Evolutionary conservation across 2,888 invertebrate genomes (phyloP).

Genomic region (Allophyes oxyacanthae): DNA sequence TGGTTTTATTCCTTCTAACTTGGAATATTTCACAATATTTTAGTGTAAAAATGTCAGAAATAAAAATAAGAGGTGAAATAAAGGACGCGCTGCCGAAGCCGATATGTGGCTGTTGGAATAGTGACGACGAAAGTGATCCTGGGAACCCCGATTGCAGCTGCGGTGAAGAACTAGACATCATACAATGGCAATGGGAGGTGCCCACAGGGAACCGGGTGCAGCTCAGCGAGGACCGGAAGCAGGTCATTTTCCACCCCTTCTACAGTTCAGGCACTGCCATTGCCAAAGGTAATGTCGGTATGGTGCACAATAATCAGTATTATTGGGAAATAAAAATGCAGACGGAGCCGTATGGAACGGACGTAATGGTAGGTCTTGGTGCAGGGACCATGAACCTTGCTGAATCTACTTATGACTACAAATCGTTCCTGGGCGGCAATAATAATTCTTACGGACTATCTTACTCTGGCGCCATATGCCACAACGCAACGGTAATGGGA

Average conservation of each 20-base stretch:
- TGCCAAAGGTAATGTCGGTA: slow-evolving; percentile 91
- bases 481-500: slow-evolving; percentile 11
- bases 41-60: slow-evolving; percentile 16
- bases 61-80: not conserved
- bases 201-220: slow-evolving; percentile 7
- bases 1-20: no score
- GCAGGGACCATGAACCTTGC: not conserved
- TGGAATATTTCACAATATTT: not conserved
- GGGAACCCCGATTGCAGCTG: slow-evolving; percentile 32
- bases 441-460: slow-evolving; percentile 38
- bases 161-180: slow-evolving; percentile 31
- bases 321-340: slow-evolving; percentile 97
- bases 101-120: slow-evolving; percentile 39
- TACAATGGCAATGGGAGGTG: slow-evolving; percentile 30
- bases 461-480: slow-evolving; percentile 39
- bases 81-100: slow-evolving; percentile 18
- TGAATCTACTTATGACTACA: slow-evolving; percentile 10
- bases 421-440: slow-evolving; percentile 21
- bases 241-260: slow-evolving; percentile 94
- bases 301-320: slow-evolving; percentile 92
- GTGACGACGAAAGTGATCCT: slow-evolving; percentile 2
- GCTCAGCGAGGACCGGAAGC: slow-evolving; percentile 80
- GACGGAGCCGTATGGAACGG: slow-evolving; percentile 95
- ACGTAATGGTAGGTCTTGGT: slow-evolving; percentile 84
- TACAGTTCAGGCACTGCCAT: slow-evolving; percentile 95